Evolutionary conservation across 1,140 invertebrate genomes (phyloP).

Genomic region (Drosophila ironensis): DNA sequence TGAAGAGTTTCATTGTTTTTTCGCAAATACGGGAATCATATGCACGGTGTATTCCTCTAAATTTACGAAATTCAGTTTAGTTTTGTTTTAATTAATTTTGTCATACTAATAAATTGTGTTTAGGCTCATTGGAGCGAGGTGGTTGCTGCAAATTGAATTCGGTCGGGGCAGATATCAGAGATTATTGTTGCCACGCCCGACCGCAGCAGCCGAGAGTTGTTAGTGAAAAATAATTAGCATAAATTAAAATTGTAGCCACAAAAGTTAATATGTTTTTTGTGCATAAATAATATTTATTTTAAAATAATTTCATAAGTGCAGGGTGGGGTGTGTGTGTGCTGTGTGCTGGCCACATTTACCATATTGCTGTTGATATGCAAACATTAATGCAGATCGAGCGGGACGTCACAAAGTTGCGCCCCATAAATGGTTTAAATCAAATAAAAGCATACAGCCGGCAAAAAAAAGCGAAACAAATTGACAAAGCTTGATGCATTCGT

Average conservation of each 20-base stretch:
- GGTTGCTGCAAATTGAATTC: slow-evolving; percentile 27
- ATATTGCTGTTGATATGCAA: slow-evolving; percentile 54
- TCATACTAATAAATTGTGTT: slow-evolving; percentile 37
- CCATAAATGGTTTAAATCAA: slow-evolving; percentile 36
- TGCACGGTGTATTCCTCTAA: too few relatives aligned
- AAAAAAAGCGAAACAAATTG: slow-evolving; percentile 27
- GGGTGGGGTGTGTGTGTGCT: not conserved
- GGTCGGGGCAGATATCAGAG: not conserved
- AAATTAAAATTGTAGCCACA: slow-evolving; percentile 59
- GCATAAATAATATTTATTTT: slow-evolving; percentile 46
- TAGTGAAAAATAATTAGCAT: slow-evolving; percentile 76
- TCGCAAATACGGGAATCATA: slow-evolving; percentile 20
- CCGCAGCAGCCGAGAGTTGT: slow-evolving; percentile 50
- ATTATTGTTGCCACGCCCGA: slow-evolving; percentile 1
- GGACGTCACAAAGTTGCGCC: slow-evolving; percentile 17
- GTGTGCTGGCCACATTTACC: slow-evolving; percentile 35
- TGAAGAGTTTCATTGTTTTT: not conserved
- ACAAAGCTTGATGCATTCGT: slow-evolving; percentile 44
- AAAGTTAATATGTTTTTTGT: slow-evolving; percentile 51
- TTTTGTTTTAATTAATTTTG: slow-evolving; percentile 69
- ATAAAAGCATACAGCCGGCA: slow-evolving; percentile 23
- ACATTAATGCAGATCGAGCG: slow-evolving; percentile 54
- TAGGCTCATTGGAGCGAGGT: slow-evolving; percentile 36
- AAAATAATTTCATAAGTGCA: slow-evolving; percentile 27
- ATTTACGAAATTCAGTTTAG: slow-evolving; percentile 42